Conservation (phyloP, 1,140 invertebrate species). For the Amphibalanus amphitrite region DNA sequence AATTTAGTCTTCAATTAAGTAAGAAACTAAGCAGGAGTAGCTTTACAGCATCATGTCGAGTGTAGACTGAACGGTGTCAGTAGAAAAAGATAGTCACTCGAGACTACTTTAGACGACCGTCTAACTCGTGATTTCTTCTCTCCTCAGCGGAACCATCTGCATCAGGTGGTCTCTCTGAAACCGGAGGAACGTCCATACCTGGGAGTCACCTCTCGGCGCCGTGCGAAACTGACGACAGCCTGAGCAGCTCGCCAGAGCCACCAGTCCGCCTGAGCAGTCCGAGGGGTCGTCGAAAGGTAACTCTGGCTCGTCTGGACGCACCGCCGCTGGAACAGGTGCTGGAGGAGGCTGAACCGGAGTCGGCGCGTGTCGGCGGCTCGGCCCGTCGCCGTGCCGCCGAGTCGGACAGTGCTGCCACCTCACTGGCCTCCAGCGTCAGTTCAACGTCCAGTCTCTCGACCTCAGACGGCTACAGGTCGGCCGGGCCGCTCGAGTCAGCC, state of each 20-base stretch:
- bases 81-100: too few species aligned
- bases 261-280: neutral
- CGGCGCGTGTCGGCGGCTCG: too few species aligned
- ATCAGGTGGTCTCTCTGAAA: too few species aligned
- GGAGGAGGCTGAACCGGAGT: neutral
- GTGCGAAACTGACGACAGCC: neutral
- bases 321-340: neutral
- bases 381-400: neutral
- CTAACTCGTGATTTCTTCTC: too few species aligned
- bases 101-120: too few species aligned
- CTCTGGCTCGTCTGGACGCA: neutral
- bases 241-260: neutral
- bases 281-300: neutral
- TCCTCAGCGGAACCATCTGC: too few species aligned
- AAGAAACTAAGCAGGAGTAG: too few species aligned
- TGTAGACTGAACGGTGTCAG: too few species aligned
- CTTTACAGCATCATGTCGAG: too few species aligned
- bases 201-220: neutral
- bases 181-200: too few species aligned
- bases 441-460: neutral
- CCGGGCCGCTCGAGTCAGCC: neutral
- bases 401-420: neutral
- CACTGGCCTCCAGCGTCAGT: neutral
- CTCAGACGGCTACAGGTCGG: neutral
- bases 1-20: too few species aligned